Evolutionary conservation across 2,113 vertebrate genomes (phyloP), one percentile per base, ranked within the genome.

Genomic region (Psammodynastes pulverulentus): DNA sequence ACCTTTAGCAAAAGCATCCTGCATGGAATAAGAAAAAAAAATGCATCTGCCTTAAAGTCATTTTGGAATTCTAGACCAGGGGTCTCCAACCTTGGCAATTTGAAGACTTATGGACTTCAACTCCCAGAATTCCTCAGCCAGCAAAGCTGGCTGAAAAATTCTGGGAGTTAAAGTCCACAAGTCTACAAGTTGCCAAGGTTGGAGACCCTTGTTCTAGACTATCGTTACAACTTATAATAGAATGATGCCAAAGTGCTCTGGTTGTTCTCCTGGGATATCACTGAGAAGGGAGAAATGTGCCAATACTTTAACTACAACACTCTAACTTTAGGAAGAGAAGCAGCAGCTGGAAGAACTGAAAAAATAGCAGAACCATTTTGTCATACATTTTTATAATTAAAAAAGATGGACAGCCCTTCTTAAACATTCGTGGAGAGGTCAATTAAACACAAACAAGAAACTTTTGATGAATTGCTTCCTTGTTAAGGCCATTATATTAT

Each of bases 1-100:
- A 0, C 98, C 98, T 96, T 98, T 99, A 92, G 98, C 98, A 95
- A 98, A 99, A 0, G 98, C 98, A 1, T 99, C 98, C 98, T 99
- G 92, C 34, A n/a, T 92, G 43, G 34, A 49, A 93, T 92, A 94
- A 89, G 72, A 23, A 34, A 85, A 89, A 43, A 51, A 34, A 93
- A n/a, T 10, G 72, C 46, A 24, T 15, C 3, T 58, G 87, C 29
- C 24, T 43, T 34, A 8, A 51, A 21, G 13, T 29, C 10, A 21
- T 2, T n/a, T 39, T 51, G 24, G 6, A 21, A 52, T 58, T 95
- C 52, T 29, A 10, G 67, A 24, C 43, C n/a, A n/a, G n/a, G n/a
- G n/a, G n/a, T n/a, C n/a, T n/a, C n/a, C n/a, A n/a, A n/a, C n/a
- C n/a, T n/a, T n/a, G n/a, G n/a, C n/a, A n/a, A n/a, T n/a, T n/a